Evolutionary conservation across 1,140 invertebrate genomes (phyloP), one percentile per base, ranked within the genome.

Genomic region (Microplitis demolitor): DNA sequence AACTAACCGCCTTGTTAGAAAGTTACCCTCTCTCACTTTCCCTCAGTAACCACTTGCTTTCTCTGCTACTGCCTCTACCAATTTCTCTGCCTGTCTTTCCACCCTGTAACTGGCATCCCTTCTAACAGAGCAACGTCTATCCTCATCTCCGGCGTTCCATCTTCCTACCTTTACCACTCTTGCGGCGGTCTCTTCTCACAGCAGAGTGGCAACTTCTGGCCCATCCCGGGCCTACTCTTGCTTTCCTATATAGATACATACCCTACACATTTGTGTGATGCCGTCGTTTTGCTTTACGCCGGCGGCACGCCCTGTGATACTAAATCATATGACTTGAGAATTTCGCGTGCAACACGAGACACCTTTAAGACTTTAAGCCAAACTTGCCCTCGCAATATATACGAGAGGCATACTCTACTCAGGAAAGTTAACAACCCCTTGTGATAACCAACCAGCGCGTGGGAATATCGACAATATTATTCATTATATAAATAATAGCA

Each of bases 1-100:
- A 85, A 84, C 83, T 84, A 85, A 86, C 82, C 82, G 78, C 80
- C 84, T 85, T 83, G 84, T 86, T 86, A 86, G 83, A 80, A 86
- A 87, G 84, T 86, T 86, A 79, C 84, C 80, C 77, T 76, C 75
- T 67, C 73, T 64, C 74, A 63, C 70, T 69, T 58, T 63, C 62
- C 56, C 66, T 70, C 68, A 72, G 34, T 45, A 60, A 58, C 16
- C 69, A 56, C 74, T 76, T n/a, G 56, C 63, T 69, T 66, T 73
- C 45, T 74, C 73, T 73, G 72, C 6, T 45, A 45, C 77, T 66
- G 61, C 70, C 63, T 69, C 37, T 71, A 45, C 56, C 71, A 60
- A 74, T 73, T 69, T 71, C 39, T 75, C 54, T 24, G 51, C 31
- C 68, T 45, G 67, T 72, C 45, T 35, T 60, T 58, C 73, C 67